A percentile compares a stretch with the other conserved stretches of the same genome.
Evolutionary conservation across 2,888 invertebrate species (phyloP).

Genomic region (Cryptocheilus praepositus): DNA sequence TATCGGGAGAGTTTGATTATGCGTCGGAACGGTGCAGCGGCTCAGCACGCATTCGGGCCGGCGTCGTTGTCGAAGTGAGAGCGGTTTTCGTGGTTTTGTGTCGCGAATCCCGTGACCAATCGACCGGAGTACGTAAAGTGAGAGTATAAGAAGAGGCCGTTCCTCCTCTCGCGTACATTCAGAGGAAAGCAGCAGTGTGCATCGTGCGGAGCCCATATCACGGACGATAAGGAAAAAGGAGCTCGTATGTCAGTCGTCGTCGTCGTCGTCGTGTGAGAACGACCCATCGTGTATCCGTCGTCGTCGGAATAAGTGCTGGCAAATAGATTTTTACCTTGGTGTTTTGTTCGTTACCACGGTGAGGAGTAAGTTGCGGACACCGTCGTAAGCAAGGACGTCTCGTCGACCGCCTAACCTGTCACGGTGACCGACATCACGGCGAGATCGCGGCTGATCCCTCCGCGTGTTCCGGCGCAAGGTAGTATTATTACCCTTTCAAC

Average conservation of each 20-base stretch:
- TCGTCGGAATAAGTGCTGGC: conserved; percentile 39
- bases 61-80: conserved; percentile 52
- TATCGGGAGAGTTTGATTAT: conserved; percentile 51
- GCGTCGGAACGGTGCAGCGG: conserved; percentile 54
- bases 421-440: conserved; percentile 58
- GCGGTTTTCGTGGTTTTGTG: conserved; percentile 49
- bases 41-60: conserved; percentile 53
- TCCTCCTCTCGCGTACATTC: neutral
- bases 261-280: conserved; percentile 1
- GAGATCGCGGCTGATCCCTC: conserved; percentile 56
- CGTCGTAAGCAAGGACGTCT: conserved; percentile 2
- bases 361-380: conserved; percentile 29
- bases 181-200: neutral
- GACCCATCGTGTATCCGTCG: conserved; percentile 12
- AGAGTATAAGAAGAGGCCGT: conserved; percentile 20
- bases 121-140: conserved; percentile 43
- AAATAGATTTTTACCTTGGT: conserved; percentile 40
- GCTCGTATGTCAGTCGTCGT: conserved; percentile 4
- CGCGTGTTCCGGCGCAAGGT: conserved; percentile 60
- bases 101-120: conserved; percentile 33
- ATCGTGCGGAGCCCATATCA: too few species aligned
- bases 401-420: conserved; percentile 47
- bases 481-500: conserved; percentile 29
- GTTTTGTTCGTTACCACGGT: conserved; percentile 48
- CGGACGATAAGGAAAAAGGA: too few species aligned